A percentile compares a stretch with the other conserved stretches of the same genome.
Evolutionary conservation across 2,113 vertebrate genomes (phyloP).

Genomic region (Vulpes vulpes): DNA sequence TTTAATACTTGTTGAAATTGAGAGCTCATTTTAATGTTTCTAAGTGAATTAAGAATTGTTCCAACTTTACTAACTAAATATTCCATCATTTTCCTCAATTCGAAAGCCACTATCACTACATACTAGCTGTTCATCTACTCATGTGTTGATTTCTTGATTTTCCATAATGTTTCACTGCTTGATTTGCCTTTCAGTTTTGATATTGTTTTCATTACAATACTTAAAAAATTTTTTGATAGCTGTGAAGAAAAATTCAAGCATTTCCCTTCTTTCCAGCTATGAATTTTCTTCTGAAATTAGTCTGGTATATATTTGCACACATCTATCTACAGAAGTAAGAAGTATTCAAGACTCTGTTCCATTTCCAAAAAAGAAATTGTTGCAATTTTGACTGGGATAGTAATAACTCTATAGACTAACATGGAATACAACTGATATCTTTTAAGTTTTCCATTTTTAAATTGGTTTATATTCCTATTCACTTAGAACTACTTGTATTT

Average conservation of each 20-base stretch:
- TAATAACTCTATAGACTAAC: not conserved
- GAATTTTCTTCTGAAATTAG: not conserved
- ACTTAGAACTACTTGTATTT: not conserved
- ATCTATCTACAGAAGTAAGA: not conserved
- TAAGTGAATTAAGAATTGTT: not conserved
- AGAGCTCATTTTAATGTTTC: not conserved
- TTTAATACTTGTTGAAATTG: not conserved
- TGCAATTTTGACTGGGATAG: not conserved
- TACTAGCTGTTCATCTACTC: not conserved
- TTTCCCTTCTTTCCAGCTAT: not conserved
- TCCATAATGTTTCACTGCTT: not conserved
- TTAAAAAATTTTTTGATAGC: not conserved
- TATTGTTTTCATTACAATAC: not conserved
- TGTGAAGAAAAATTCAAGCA: not conserved
- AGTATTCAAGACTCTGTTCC: not conserved
- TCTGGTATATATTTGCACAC: not conserved
- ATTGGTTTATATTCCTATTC: not conserved
- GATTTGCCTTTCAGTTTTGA: not conserved
- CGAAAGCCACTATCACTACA: not conserved
- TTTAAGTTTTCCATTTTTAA: not conserved
- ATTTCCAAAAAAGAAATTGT: not conserved
- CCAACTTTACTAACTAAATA: not conserved
- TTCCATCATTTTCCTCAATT: not conserved
- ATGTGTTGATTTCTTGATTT: slow-evolving; percentile 10
- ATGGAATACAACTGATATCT: not conserved